These are phyloP conservation scores for Limulus polyphemus DNA, from an alignment of 2,888 invertebrate species.

Conservation along the genomic window DNA sequence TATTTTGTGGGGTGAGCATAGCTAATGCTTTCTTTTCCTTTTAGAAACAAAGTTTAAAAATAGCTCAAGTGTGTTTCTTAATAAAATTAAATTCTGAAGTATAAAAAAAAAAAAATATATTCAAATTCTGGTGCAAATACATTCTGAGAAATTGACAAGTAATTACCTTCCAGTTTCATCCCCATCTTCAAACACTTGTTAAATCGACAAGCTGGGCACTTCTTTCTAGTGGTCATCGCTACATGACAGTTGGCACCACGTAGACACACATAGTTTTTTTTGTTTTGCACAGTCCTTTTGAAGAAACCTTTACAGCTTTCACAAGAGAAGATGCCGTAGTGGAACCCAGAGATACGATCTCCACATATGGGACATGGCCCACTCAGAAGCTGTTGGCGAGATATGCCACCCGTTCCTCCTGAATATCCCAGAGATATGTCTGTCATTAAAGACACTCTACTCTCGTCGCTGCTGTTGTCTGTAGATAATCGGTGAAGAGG, in stretches of 20 bases:
- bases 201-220: slow-evolving; percentile 92
- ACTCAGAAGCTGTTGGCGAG: slow-evolving; percentile 30
- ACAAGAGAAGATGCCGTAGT: slow-evolving; percentile 95
- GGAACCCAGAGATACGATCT: slow-evolving; percentile 91
- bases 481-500: slow-evolving; percentile 22
- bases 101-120: too few relatives aligned
- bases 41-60: too few relatives aligned
- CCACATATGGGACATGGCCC: slow-evolving; percentile 92
- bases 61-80: neutral
- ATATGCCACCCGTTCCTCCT: slow-evolving; percentile 18
- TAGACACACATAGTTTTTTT: slow-evolving; percentile 89
- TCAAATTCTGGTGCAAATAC: too few relatives aligned
- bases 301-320: slow-evolving; percentile 98
- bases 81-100: neutral
- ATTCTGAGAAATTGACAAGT: neutral
- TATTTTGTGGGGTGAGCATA: too few relatives aligned
- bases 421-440: slow-evolving; percentile 14
- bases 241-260: slow-evolving; percentile 83
- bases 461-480: slow-evolving; percentile 16
- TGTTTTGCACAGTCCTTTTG: slow-evolving; percentile 94
- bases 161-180: slow-evolving; percentile 82
- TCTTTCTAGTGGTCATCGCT: slow-evolving; percentile 82
- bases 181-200: slow-evolving; percentile 90
- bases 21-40: too few relatives aligned
- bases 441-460: slow-evolving; percentile 12